Percentiles rank a stretch among this genome's conserved stretches.
Conservation (phyloP, 1,140 invertebrate genomes). For the Rhyacophila brunnea region DNA sequence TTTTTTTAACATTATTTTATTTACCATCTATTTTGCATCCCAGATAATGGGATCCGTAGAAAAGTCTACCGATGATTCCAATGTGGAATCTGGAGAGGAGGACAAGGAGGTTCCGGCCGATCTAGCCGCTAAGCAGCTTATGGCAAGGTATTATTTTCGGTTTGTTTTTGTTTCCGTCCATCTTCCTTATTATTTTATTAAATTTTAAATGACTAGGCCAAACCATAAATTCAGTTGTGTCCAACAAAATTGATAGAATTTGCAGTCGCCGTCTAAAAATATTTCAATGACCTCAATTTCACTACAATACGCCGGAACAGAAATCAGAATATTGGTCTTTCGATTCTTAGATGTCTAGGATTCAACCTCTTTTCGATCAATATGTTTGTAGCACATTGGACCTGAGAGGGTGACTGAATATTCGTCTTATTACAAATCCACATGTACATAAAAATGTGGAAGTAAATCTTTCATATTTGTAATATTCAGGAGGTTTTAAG, state of each 20-base stretch:
- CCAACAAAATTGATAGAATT: background rate
- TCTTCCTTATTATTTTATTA: background rate
- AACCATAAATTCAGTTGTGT: background rate
- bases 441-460: no score
- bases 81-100: constrained; percentile 49
- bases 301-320: no score
- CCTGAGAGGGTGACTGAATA: no score
- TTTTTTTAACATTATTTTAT: no score
- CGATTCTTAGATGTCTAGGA: no score
- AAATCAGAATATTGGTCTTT: no score
- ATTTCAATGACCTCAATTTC: background rate
- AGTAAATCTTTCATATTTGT: no score
- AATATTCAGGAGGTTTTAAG: no score
- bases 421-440: no score
- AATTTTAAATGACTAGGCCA: background rate
- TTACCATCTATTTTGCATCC: constrained; percentile 41
- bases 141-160: constrained; percentile 4
- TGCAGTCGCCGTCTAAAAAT: background rate
- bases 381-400: no score
- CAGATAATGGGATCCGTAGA: constrained; percentile 47
- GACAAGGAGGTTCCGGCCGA: constrained; percentile 33
- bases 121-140: background rate
- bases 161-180: background rate
- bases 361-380: no score
- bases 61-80: constrained; percentile 46